A percentile compares a stretch with the other conserved stretches of the same genome.
Evolutionary conservation across 2,113 vertebrate species (phyloP).

Genomic region (Circaetus gallicus): DNA sequence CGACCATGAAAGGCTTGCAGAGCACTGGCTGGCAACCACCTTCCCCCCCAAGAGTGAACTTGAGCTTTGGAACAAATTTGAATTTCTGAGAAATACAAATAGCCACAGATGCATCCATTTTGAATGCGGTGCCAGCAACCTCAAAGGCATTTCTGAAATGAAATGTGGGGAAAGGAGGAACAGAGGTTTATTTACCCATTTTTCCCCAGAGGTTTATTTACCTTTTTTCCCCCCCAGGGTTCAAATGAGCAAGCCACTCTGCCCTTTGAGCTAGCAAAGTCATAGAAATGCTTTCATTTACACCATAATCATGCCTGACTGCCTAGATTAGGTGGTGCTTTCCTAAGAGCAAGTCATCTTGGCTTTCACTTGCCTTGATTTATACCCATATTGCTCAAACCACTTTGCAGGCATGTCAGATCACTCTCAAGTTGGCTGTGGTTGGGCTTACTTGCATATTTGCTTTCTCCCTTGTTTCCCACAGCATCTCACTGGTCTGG

Average conservation of each 20-base stretch:
- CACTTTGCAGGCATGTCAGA: not conserved
- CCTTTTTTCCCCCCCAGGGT: not conserved
- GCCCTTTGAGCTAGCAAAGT: not conserved
- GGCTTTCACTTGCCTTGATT: not conserved
- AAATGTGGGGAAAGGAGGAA: not conserved
- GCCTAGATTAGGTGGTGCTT: not conserved
- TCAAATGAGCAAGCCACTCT: not conserved
- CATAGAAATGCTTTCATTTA: not conserved
- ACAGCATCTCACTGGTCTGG: not conserved
- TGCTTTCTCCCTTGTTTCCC: not conserved
- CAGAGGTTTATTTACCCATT: not conserved
- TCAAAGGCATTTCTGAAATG: not conserved
- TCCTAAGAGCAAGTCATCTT: not conserved
- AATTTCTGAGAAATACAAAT: not conserved
- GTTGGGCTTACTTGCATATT: not conserved
- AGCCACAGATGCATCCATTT: not conserved
- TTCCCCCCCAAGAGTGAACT: not conserved
- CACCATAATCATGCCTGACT: not conserved
- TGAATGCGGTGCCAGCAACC: not conserved
- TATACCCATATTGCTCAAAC: not conserved
- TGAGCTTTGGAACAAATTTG: not conserved
- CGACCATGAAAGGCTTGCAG: conserved; percentile 32
- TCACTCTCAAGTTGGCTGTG: not conserved
- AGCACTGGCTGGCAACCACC: conserved; percentile 16
- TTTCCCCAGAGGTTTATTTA: not conserved